Evolutionary conservation across 35 echinoderm and acorn worm species (phyloP).

Genomic region (Chiridota heheva): DNA sequence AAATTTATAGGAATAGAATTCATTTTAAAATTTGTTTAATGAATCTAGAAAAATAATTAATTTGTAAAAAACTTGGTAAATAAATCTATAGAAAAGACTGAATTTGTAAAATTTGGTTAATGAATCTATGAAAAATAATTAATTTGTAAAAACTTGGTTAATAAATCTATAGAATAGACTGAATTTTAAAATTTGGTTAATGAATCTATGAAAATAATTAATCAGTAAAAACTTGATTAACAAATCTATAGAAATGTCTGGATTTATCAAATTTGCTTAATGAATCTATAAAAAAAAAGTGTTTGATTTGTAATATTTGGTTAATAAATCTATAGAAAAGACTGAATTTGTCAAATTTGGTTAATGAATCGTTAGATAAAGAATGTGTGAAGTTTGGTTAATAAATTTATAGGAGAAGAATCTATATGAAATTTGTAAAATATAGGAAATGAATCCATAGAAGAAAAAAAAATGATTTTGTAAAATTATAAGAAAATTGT

Average conservation of each 20-base stretch:
- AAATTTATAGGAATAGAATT: not conserved
- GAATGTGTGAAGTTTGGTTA: too few relatives aligned
- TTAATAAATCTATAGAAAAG: not conserved
- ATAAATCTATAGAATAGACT: too few relatives aligned
- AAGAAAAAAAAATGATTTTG: not conserved
- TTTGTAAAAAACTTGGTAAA: not conserved
- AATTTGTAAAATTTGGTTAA: not conserved
- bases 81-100: not conserved
- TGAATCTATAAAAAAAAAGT: not conserved
- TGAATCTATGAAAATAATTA: not conserved
- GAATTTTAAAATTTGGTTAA: not conserved
- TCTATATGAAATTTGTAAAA: too few relatives aligned
- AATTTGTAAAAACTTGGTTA: too few relatives aligned
- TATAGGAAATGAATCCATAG: not conserved
- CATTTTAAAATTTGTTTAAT: not conserved
- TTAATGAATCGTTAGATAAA: too few relatives aligned
- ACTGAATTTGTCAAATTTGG: not conserved
- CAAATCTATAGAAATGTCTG: not conserved
- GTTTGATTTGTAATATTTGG: not conserved
- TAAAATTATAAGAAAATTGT: not conserved
- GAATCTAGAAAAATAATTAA: not conserved
- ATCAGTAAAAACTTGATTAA: conserved; percentile 3
- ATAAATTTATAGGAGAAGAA: too few relatives aligned
- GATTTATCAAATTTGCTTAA: not conserved
- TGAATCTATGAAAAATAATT: too few relatives aligned